Base-by-base conservation (phyloP, 1,140 invertebrate species). In the Hirudo medicinalis region DNA sequence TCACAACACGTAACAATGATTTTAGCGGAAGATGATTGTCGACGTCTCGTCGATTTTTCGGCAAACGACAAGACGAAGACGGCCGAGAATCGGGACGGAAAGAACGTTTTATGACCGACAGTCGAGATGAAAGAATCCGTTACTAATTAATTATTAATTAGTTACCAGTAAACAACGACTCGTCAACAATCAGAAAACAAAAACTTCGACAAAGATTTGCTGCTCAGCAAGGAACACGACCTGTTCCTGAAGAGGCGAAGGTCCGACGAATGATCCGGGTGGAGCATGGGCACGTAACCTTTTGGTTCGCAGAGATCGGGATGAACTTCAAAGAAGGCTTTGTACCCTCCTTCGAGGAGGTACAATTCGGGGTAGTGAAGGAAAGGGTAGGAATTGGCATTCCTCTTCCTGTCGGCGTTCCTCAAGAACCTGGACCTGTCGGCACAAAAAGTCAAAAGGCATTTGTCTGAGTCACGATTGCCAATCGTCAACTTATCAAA, bases 311-410 rank as follows among this genome's bases (percentile, higher is more conserved):
- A 71, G 5, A 71, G 57, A n/a, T 57, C 25, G n/a, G 70, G 54
- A 32, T 54, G 54, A 19, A 32, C 25, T 15, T 57, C 54, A 25
- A 53, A 71, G 57, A 71, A 66, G 22, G 57, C 54, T 76, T 92
- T 89, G 83, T 99, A 99, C 3, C 96, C 96, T 0, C 92, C 91
- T 77, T 95, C 88, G 11, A 99, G 85, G 0, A 99, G 82, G 80
- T 99, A 99, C 15, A 97, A 83, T 80, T 99, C 95, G 0, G 94
- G 94, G 84, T 94, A 96, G 76, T 90, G 84, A 0, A 99, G 83
- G 0, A 85, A 83, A 0, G 96, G 96, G 81, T 98, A 99, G 67
- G 85, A 85, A 55, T 90, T 87, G 67, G 87, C 87, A 79, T 98
- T 95, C 5, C 85, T 80, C 57, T 87, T 84, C 1, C 96, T 85